Conservation (phyloP, 2,113 vertebrate species). For the Vireo altiloquus region DNA sequence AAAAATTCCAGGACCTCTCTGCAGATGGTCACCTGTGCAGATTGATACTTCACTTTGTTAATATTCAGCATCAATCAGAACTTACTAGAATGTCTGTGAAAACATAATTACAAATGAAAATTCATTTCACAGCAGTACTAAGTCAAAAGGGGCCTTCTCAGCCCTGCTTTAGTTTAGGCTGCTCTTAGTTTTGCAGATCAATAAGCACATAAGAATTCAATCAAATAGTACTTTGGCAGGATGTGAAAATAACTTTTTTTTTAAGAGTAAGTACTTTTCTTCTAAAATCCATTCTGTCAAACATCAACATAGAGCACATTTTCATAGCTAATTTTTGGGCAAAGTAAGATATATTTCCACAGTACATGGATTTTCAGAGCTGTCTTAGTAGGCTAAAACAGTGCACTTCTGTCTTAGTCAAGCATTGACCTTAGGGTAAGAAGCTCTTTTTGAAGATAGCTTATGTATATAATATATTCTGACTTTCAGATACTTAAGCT, state of each 20-base stretch:
- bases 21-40: not conserved
- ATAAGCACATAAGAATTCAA: not conserved
- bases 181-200: slow-evolving; percentile 9
- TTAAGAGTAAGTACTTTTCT: not conserved
- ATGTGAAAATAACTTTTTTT: not conserved
- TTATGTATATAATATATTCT: not conserved
- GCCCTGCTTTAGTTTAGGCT: not conserved
- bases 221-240: not conserved
- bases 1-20: not conserved
- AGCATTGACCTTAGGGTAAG: not conserved
- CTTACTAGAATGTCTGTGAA: not conserved
- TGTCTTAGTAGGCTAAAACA: not conserved
- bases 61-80: not conserved
- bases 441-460: not conserved
- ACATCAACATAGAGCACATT: not conserved
- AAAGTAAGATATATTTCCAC: not conserved
- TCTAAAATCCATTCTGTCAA: not conserved
- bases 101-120: not conserved
- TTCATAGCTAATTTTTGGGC: not conserved
- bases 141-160: not conserved
- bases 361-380: not conserved
- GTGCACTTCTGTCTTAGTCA: not conserved
- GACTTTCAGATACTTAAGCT: not conserved
- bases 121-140: not conserved
- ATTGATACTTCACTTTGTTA: not conserved